phyloP scores from a whole-genome alignment of 2,113 vertebrate species.

The human region DNA sequence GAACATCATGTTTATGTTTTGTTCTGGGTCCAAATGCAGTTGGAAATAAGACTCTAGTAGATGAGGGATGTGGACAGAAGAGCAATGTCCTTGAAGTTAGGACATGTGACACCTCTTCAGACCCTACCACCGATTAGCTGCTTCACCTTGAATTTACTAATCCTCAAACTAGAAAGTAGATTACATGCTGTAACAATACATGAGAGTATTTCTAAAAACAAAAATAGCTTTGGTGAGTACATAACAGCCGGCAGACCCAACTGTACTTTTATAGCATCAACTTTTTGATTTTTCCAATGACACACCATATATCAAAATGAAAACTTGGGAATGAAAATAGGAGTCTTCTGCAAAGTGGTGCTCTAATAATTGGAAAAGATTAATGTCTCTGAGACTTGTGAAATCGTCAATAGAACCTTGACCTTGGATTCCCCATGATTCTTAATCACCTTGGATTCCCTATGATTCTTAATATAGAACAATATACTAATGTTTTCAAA shows the following conservation, averaged over 20 bases:
- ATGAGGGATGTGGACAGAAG: neutral
- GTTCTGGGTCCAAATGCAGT: neutral
- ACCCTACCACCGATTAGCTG: neutral
- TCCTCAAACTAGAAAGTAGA: neutral
- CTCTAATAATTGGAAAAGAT: neutral
- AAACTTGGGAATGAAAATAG: neutral
- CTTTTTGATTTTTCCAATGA: neutral
- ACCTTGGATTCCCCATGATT: neutral
- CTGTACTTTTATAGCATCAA: neutral
- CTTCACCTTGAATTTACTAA: neutral
- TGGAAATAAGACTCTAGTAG: neutral
- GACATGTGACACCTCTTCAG: neutral
- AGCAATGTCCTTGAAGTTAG: neutral
- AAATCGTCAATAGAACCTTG: neutral
- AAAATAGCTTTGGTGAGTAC: neutral
- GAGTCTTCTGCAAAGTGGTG: neutral
- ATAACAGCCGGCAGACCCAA: neutral
- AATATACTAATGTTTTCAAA: neutral
- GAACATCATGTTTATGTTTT: neutral
- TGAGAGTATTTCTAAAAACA: neutral
- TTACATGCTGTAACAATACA: neutral
- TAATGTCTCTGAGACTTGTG: neutral
- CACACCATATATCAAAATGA: neutral
- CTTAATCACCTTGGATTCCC: neutral
- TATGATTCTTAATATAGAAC: neutral